phyloP scores from a whole-genome alignment of 2,113 vertebrate genomes.

The Proterorhinus semilunaris region DNA sequence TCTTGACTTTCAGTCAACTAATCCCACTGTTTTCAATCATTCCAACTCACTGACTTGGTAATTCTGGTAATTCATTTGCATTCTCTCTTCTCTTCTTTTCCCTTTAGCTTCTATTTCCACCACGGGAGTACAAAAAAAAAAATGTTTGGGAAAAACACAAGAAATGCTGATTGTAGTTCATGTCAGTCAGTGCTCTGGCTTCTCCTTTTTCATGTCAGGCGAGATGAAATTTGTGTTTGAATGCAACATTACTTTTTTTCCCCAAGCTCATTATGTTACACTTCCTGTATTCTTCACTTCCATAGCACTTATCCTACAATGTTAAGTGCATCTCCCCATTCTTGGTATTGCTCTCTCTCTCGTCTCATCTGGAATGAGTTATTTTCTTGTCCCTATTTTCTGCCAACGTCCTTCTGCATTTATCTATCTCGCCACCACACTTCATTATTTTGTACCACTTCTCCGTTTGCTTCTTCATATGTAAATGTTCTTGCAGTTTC shows the following conservation, averaged over 20 bases:
- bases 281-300: too few relatives aligned
- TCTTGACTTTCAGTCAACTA: slow-evolving; percentile 23
- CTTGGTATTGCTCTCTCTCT: too few relatives aligned
- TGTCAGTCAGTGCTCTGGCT: too few relatives aligned
- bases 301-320: too few relatives aligned
- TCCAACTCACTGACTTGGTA: slow-evolving; percentile 18
- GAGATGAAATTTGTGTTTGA: not conserved
- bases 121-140: not conserved
- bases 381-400: too few relatives aligned
- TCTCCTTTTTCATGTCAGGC: too few relatives aligned
- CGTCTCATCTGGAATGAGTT: too few relatives aligned
- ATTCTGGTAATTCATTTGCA: not conserved
- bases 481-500: slow-evolving; percentile 23
- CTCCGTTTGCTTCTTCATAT: not conserved
- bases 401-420: too few relatives aligned
- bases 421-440: slow-evolving; percentile 8
- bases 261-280: too few relatives aligned
- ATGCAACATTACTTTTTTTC: not conserved
- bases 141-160: too few relatives aligned
- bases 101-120: not conserved
- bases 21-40: slow-evolving; percentile 15
- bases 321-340: too few relatives aligned
- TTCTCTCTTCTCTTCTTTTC: not conserved
- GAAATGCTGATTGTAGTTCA: too few relatives aligned
- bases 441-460: not conserved